Base-by-base conservation (phyloP, 2,797 vertebrate genomes). In the Podarcis lilfordi region DNA sequence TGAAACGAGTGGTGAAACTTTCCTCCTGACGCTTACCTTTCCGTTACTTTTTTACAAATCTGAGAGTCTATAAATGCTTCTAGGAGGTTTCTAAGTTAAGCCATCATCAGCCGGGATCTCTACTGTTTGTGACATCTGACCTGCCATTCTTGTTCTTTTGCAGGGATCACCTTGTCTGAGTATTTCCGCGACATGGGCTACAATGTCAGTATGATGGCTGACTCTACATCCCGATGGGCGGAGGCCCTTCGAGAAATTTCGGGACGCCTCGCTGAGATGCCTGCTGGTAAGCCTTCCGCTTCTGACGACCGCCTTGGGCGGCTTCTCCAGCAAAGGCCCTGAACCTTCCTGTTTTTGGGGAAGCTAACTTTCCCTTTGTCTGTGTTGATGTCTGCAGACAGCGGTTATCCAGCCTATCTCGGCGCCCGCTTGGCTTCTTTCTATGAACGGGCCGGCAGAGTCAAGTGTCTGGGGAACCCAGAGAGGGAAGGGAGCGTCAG, bases 141-240 rank as follows among this genome's bases (percentile, higher is more conserved):
- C 25, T 89, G 82, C 32, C 84, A 32, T 71, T 0, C 0, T 78
- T 89, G 9, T 87, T 40, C 90, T 91, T 7, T 91, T 89, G 43
- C 94, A 99, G 99, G 99, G 45, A 99, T 99, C 96, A 99, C 99
- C 0, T 96, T 99, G 80, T 99, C 99, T 0, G 99, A 99, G 92
- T 99, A 99, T 95, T 99, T 99, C 96, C 96, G 99, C 88, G 99
- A 99, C 94, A 99, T 99, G 99, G 99, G 99, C 78, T 99, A 99
- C 94, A 97, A 99, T 0, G 99, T 99, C 95, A 99, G 99, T 93
- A 99, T 99, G 99, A 99, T 99, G 99, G 99, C 99, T 35, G 99
- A 99, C 95, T 99, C 99, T 0, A 99, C 99, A 1, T 99, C 99
- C 80, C 97, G 99, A 94, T 99, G 99, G 99, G 99, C 99, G 1